phyloP scores from a whole-genome alignment of 2,797 vertebrate genomes.

The Craterocephalus amniculus region DNA sequence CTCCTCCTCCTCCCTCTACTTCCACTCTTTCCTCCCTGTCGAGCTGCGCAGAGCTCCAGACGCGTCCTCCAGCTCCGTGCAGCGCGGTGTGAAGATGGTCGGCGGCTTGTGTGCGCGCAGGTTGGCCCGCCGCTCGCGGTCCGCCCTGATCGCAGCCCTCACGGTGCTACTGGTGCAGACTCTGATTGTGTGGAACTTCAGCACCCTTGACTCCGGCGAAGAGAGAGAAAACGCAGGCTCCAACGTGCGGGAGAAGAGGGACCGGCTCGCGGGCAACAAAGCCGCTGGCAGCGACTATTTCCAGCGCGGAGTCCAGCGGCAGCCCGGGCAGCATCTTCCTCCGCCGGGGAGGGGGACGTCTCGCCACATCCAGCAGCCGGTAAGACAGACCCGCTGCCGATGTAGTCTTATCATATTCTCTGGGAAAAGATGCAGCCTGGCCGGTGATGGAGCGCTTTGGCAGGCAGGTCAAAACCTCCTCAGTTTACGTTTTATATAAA shows the following conservation, averaged over 20 bases:
- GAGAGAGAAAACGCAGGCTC: slow-evolving; percentile 82
- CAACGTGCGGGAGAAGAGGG: slow-evolving; percentile 82
- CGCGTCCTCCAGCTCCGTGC: slow-evolving; percentile 67
- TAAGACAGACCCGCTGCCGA: slow-evolving; percentile 62
- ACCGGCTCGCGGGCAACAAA: slow-evolving; percentile 77
- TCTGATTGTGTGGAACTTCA: slow-evolving; percentile 95
- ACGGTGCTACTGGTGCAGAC: slow-evolving; percentile 93
- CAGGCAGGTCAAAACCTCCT: slow-evolving; percentile 53
- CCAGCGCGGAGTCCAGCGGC: slow-evolving; percentile 64
- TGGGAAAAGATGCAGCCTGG: slow-evolving; percentile 10
- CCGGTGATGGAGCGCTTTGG: slow-evolving; percentile 43
- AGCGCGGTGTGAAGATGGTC: slow-evolving; percentile 79
- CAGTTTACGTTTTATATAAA: slow-evolving; percentile 1
- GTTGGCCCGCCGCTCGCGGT: slow-evolving; percentile 91
- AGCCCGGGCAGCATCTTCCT: slow-evolving; percentile 73
- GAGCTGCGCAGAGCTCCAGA: slow-evolving; percentile 74
- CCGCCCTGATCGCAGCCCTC: slow-evolving; percentile 90
- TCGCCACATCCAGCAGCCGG: slow-evolving; percentile 83
- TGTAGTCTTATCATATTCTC: slow-evolving; percentile 21
- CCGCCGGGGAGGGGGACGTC: slow-evolving; percentile 80
- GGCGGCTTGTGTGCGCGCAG: slow-evolving; percentile 86
- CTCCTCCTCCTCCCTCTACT: slow-evolving; percentile 55
- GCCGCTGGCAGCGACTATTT: slow-evolving; percentile 77
- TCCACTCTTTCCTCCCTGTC: slow-evolving; percentile 68
- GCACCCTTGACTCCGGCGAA: slow-evolving; percentile 90